Conservation (phyloP, 2,888 invertebrate species). For the Atethmia centrago region DNA sequence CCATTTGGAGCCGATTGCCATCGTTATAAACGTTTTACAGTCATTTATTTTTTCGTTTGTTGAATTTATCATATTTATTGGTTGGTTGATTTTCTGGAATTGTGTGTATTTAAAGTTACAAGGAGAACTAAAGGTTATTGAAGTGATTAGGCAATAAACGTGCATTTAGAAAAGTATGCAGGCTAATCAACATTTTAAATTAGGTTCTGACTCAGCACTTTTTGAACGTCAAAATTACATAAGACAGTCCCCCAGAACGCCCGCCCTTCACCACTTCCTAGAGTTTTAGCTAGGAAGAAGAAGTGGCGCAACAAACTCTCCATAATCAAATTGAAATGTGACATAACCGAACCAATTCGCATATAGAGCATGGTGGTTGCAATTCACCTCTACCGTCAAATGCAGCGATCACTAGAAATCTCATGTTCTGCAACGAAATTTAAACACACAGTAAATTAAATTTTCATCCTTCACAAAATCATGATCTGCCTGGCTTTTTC, state of each 20-base stretch:
- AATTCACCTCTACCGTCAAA: neutral
- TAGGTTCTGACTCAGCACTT: neutral
- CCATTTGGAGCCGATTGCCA: conserved; percentile 53
- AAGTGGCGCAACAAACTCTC: too few relatives aligned
- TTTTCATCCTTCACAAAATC: neutral
- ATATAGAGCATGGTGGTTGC: neutral
- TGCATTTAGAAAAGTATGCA: neutral
- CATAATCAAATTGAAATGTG: too few relatives aligned
- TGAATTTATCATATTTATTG: conserved; percentile 42
- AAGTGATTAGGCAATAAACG: neutral
- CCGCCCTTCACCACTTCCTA: too few relatives aligned
- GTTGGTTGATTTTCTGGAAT: neutral
- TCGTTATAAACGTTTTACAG: conserved; percentile 59
- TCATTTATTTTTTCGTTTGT: conserved; percentile 43
- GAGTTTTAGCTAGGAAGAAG: too few relatives aligned
- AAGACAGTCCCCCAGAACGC: too few relatives aligned
- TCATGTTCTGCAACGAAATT: too few relatives aligned
- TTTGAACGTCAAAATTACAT: neutral
- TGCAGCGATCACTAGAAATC: neutral
- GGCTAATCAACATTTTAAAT: neutral
- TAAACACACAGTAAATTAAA: neutral
- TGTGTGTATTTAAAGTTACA: neutral
- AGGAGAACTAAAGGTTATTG: neutral
- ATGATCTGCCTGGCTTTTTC: too few relatives aligned
- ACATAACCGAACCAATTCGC: too few relatives aligned